A percentile compares a stretch with the other conserved stretches of the same genome.
These are phyloP conservation scores for Peromyscus leucopus DNA, from an alignment of 2,113 vertebrate genomes.

Conservation along the genomic window DNA sequence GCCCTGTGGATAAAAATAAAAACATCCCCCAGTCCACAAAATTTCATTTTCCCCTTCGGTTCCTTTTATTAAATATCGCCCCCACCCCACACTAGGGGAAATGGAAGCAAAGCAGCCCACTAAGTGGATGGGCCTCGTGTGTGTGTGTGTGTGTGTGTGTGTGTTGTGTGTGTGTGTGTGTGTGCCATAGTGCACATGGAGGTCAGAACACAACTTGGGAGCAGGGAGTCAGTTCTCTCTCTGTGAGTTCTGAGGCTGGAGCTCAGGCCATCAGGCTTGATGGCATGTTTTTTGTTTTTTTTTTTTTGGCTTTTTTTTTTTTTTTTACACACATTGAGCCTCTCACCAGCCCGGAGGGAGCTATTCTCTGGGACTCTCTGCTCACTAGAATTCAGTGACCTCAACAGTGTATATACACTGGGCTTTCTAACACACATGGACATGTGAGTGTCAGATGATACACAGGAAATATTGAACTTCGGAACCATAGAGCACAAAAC, in stretches of 20 bases:
- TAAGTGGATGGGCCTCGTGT: background rate
- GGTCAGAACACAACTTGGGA: background rate
- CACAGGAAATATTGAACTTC: rapidly evolving
- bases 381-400: background rate
- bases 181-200: background rate
- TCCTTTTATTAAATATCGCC: background rate
- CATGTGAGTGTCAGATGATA: rapidly evolving
- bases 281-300: no score
- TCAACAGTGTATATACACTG: background rate
- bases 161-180: background rate
- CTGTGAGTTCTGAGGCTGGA: background rate
- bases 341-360: background rate
- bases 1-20: constrained; percentile 59
- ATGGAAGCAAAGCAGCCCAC: background rate
- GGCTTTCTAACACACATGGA: background rate
- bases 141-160: background rate
- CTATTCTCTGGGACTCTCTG: background rate
- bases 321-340: background rate
- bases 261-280: background rate
- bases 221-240: background rate
- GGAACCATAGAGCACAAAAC: background rate
- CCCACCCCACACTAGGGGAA: background rate
- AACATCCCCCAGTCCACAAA: background rate
- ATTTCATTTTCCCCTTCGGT: background rate
- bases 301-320: no score